These are phyloP conservation scores for Syrmaticus mikado DNA, from an alignment of 2,113 vertebrate genomes.

Conservation along the genomic window DNA sequence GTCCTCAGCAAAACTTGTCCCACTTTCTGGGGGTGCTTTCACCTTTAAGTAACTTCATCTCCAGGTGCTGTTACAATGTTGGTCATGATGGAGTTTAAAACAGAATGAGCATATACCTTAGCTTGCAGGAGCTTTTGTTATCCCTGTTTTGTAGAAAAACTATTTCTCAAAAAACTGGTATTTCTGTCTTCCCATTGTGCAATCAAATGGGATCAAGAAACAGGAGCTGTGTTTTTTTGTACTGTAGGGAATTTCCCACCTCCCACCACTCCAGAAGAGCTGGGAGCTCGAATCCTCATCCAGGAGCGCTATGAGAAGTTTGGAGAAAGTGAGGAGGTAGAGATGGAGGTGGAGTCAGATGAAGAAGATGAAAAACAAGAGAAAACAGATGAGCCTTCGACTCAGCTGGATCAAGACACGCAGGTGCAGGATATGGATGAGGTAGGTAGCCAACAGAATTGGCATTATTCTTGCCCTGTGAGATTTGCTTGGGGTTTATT, in stretches of 20 bases:
- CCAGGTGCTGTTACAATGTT: background rate
- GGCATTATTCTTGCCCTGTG: accelerated
- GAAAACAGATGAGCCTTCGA: conserved; percentile 81
- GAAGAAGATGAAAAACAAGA: conserved; percentile 90
- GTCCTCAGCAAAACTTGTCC: background rate
- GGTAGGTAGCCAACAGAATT: conserved; percentile 68
- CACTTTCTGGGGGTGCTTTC: background rate
- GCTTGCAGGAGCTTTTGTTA: background rate
- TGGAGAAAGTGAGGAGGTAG: conserved; percentile 97
- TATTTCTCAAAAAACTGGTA: background rate
- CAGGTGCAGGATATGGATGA: conserved; percentile 99
- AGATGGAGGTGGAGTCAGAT: conserved; percentile 99
- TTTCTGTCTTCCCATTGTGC: background rate
- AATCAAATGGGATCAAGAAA: background rate
- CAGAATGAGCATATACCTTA: background rate
- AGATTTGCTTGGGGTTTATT: background rate
- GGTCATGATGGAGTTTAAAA: background rate
- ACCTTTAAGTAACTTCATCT: background rate
- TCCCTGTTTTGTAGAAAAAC: background rate
- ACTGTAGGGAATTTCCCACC: conserved; percentile 94
- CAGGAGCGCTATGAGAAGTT: conserved; percentile 99
- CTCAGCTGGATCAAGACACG: conserved; percentile 95
- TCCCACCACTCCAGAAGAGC: conserved; percentile 95
- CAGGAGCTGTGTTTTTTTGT: background rate
- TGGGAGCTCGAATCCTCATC: conserved; percentile 96